phyloP scores from a whole-genome alignment of 2,113 vertebrate species.

The Rousettus leschenaultii region DNA sequence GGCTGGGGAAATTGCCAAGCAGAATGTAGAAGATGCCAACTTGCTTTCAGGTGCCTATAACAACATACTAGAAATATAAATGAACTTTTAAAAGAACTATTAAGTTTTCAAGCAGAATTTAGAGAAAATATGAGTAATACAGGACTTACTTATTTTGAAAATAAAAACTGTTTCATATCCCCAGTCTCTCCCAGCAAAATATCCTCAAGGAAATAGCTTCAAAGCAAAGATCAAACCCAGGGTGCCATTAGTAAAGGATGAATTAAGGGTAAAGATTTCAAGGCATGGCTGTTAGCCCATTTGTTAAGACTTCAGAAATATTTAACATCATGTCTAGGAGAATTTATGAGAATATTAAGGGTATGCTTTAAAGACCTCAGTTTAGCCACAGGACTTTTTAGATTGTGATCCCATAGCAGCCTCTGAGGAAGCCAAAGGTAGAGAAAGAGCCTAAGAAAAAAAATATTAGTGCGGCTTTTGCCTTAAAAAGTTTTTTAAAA shows the following conservation, averaged over 20 bases:
- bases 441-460: neutral
- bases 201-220: neutral
- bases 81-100: neutral
- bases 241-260: neutral
- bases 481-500: neutral
- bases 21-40: neutral
- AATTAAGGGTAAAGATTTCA: neutral
- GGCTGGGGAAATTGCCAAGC: neutral
- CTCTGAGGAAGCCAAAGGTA: neutral
- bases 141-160: conserved; percentile 22
- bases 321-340: neutral
- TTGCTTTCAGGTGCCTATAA: neutral
- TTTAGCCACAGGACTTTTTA: neutral
- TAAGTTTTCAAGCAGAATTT: neutral
- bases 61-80: neutral
- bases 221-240: neutral
- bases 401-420: neutral
- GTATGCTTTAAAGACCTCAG: neutral
- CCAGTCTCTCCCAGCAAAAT: neutral
- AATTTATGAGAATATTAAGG: neutral
- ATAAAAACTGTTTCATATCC: neutral
- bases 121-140: neutral
- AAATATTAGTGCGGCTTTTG: neutral
- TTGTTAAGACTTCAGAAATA: neutral
- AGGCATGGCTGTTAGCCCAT: neutral